Evolutionary conservation across 2,888 invertebrate species (phyloP).

Genomic region (Andrena chrysosceles): DNA sequence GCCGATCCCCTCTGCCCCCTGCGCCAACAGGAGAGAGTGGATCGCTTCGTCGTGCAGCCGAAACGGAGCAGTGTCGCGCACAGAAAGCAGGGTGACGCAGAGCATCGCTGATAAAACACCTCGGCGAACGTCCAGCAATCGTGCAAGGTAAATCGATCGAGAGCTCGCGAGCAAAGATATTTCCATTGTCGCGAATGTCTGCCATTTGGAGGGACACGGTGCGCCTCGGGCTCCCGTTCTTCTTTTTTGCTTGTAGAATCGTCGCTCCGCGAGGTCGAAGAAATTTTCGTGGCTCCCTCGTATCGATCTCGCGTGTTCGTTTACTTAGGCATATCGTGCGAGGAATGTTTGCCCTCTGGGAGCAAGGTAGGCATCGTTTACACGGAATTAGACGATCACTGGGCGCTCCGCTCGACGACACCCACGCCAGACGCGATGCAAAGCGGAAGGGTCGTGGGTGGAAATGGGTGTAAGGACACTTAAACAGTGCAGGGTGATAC

Average conservation of each 20-base stretch:
- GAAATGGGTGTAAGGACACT: too few species aligned
- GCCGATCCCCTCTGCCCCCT: neutral
- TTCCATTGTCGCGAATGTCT: neutral
- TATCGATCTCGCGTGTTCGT: neutral
- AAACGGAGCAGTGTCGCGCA: neutral
- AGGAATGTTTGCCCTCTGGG: neutral
- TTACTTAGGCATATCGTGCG: conserved; percentile 7
- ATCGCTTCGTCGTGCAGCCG: conserved; percentile 11
- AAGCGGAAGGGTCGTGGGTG: neutral
- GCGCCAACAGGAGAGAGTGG: neutral
- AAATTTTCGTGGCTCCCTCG: neutral
- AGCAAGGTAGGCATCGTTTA: neutral
- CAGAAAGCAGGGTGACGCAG: neutral
- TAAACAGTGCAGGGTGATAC: too few species aligned
- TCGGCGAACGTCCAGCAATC: neutral
- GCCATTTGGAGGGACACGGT: too few species aligned
- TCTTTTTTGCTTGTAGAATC: too few species aligned
- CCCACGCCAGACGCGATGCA: neutral
- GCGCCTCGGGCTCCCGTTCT: too few species aligned
- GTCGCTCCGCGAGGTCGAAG: neutral
- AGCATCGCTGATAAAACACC: conserved; percentile 27
- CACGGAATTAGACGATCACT: conserved; percentile 25
- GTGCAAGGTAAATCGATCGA: conserved; percentile 41
- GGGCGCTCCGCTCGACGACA: conserved; percentile 1
- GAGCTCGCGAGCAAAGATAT: neutral